A percentile compares a stretch with the other conserved stretches of the same genome.
Conservation (phyloP, 37 sponge, comb jelly and placozoan genomes). For the Axinella damicornis region DNA sequence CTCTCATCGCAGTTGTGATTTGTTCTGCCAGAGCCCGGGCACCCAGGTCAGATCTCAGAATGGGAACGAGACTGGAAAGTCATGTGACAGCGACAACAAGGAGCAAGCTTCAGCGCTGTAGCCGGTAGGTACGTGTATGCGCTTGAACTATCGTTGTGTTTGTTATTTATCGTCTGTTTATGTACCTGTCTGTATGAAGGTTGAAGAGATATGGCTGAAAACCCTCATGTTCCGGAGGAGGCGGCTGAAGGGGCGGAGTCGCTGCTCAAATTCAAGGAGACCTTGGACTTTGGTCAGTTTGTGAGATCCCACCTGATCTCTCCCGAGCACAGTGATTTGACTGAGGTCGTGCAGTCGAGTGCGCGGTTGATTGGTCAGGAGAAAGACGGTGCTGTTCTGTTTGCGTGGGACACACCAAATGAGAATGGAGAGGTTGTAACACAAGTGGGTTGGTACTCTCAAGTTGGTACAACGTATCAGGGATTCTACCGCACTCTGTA, state of each 20-base stretch:
- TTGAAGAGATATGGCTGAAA: background rate
- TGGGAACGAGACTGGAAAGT: too few species aligned
- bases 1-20: too few species aligned
- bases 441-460: slow-evolving; percentile 26
- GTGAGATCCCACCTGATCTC: slow-evolving; percentile 25
- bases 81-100: too few species aligned
- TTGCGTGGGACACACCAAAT: slow-evolving; percentile 52
- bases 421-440: slow-evolving; percentile 18
- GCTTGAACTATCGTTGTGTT: too few species aligned
- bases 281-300: slow-evolving; percentile 43
- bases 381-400: slow-evolving; percentile 37
- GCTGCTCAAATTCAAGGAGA: slow-evolving; percentile 38
- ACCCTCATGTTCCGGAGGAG: background rate
- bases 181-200: too few species aligned
- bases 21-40: too few species aligned
- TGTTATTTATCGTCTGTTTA: too few species aligned
- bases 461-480: background rate
- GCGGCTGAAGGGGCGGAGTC: background rate
- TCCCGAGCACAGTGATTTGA: slow-evolving; percentile 5
- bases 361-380: slow-evolving; percentile 61
- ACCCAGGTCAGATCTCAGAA: too few species aligned
- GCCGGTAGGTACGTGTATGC: too few species aligned
- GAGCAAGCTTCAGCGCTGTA: too few species aligned
- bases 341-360: background rate
- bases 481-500: slow-evolving; percentile 27